These are phyloP conservation scores for Myiozetetes cayanensis DNA, from an alignment of 2,113 vertebrate species.

Conservation along the genomic window DNA sequence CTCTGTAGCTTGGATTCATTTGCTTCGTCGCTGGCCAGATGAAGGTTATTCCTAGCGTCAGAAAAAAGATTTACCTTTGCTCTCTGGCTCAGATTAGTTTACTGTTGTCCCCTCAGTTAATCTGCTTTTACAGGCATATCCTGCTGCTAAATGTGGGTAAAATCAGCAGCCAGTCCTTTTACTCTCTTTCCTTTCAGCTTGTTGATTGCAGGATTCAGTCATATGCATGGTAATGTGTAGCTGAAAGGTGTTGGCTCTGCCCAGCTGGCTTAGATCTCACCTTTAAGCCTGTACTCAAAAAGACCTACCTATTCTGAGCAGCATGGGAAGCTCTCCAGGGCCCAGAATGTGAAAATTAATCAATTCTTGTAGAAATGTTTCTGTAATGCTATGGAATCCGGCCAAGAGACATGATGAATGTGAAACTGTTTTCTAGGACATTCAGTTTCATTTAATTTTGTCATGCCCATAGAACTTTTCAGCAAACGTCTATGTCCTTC, in stretches of 20 bases:
- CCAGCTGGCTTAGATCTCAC: neutral
- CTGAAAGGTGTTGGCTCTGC: neutral
- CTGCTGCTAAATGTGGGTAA: neutral
- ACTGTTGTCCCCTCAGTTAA: neutral
- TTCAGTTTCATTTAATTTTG: slow-evolving; percentile 34
- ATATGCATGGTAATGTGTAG: neutral
- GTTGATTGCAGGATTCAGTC: neutral
- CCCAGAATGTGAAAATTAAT: slow-evolving; percentile 23
- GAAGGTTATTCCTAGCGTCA: neutral
- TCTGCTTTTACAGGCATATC: neutral
- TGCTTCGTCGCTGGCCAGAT: neutral
- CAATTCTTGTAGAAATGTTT: slow-evolving; percentile 7
- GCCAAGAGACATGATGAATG: slow-evolving; percentile 42
- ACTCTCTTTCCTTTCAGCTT: neutral
- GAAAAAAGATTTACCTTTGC: neutral
- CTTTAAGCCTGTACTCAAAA: neutral
- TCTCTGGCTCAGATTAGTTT: neutral
- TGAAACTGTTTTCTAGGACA: slow-evolving; percentile 48
- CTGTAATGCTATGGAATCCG: slow-evolving; percentile 2
- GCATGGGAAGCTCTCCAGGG: neutral
- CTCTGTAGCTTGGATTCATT: neutral
- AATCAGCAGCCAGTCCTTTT: neutral
- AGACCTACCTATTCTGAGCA: neutral
- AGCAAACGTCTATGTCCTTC: neutral
- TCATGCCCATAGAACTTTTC: neutral